phyloP scores from a whole-genome alignment of 2,113 vertebrate genomes.

The Alouatta palliata region DNA sequence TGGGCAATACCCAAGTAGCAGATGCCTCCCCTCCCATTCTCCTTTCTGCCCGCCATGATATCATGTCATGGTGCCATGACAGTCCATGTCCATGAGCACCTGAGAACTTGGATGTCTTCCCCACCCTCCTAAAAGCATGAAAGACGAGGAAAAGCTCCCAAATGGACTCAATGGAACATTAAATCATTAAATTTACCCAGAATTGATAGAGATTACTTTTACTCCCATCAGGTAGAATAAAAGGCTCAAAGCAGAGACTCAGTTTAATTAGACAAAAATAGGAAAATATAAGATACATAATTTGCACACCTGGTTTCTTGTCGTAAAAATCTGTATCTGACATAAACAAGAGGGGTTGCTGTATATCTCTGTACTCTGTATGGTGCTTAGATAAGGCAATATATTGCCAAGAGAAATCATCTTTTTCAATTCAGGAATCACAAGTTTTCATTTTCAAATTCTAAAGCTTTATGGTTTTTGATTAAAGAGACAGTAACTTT shows the following conservation, averaged over 20 bases:
- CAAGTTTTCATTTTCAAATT: slow-evolving; percentile 35
- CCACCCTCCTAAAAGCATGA: background rate
- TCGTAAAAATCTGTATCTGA: background rate
- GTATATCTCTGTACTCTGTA: background rate
- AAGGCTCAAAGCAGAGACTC: background rate
- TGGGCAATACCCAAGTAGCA: background rate
- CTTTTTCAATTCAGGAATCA: background rate
- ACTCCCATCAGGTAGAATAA: background rate
- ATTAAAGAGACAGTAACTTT: background rate
- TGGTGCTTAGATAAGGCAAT: background rate
- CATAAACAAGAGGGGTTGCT: background rate
- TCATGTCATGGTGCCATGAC: background rate
- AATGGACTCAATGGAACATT: background rate
- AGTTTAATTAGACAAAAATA: background rate
- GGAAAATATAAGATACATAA: background rate
- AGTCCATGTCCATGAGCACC: background rate
- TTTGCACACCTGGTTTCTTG: background rate
- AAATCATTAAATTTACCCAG: background rate
- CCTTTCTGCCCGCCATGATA: background rate
- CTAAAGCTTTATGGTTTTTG: background rate
- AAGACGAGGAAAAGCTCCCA: background rate
- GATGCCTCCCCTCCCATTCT: background rate
- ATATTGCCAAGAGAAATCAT: background rate
- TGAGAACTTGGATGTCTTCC: background rate
- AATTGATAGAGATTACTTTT: background rate